phyloP scores from a whole-genome alignment of 2,797 vertebrate species.

The Synanceia verrucosa region DNA sequence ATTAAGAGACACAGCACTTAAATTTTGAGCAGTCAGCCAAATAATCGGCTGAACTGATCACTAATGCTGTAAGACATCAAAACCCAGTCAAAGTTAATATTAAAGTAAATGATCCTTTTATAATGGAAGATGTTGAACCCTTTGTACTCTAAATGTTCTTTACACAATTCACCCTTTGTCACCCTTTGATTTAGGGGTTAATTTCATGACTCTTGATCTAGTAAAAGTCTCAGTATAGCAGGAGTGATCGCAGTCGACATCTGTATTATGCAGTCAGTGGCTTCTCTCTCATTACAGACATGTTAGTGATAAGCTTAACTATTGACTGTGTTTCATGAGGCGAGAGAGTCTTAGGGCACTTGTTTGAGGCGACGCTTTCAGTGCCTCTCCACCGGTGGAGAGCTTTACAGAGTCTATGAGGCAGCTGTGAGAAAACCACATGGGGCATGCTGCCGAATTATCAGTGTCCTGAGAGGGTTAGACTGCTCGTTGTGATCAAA shows the following conservation, averaged over 20 bases:
- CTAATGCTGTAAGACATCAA: background rate
- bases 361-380: constrained; percentile 54
- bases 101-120: background rate
- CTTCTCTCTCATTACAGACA: constrained; percentile 25
- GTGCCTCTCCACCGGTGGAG: constrained; percentile 20
- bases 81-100: background rate
- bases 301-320: constrained; percentile 23
- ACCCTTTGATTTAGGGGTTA: background rate
- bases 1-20: background rate
- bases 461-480: constrained; percentile 60
- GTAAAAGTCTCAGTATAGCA: background rate
- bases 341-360: constrained; percentile 29
- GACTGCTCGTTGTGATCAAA: constrained; percentile 69
- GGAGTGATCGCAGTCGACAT: background rate
- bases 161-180: background rate
- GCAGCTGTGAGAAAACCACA: constrained; percentile 51
- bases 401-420: constrained; percentile 40
- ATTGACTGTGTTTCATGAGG: constrained; percentile 24
- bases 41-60: constrained; percentile 3
- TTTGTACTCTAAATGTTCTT: background rate
- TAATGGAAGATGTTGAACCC: background rate
- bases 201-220: background rate
- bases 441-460: constrained; percentile 56
- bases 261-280: background rate
- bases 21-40: constrained; percentile 2